Evolutionary conservation across 2,888 invertebrate genomes (phyloP).

Genomic region (Dysmachus trigonus): DNA sequence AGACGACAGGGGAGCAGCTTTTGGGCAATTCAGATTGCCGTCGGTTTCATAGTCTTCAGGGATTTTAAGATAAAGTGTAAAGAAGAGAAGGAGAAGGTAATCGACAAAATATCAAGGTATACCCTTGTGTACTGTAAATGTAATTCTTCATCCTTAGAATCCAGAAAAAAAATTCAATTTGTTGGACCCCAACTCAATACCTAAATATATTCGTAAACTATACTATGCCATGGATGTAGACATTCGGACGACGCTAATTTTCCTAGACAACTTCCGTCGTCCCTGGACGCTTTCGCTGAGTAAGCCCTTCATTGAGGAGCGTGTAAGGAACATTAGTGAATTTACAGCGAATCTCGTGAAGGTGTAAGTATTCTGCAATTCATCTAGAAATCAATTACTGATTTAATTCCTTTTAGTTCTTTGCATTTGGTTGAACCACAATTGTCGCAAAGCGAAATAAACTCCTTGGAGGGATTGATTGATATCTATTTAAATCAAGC

Average conservation of each 20-base stretch:
- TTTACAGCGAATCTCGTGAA: conserved; percentile 52
- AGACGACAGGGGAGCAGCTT: conserved; percentile 58
- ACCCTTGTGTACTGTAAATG: not conserved
- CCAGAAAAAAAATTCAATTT: conserved; percentile 53
- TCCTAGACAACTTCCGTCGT: conserved; percentile 58
- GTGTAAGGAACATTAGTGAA: conserved; percentile 53
- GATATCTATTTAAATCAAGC: conserved; percentile 49
- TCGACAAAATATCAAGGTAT: not conserved
- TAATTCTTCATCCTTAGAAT: conserved; percentile 53
- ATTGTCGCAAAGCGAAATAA: conserved; percentile 51
- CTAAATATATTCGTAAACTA: conserved; percentile 55
- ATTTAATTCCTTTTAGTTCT: conserved; percentile 53
- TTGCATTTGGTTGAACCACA: conserved; percentile 57
- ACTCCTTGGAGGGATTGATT: conserved; percentile 52
- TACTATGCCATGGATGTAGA: conserved; percentile 56
- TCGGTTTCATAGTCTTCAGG: conserved; percentile 57
- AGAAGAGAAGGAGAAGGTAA: conserved; percentile 57
- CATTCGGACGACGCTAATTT: conserved; percentile 56
- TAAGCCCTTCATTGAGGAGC: conserved; percentile 54
- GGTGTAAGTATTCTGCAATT: conserved; percentile 53
- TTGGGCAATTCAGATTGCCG: conserved; percentile 59
- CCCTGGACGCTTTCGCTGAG: conserved; percentile 59
- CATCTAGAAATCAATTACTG: not conserved
- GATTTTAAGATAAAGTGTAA: conserved; percentile 60
- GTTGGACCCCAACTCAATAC: conserved; percentile 53